Evolutionary conservation across 1,140 invertebrate species (phyloP), one percentile per base, ranked within the genome.

Genomic region (Tribolium madens): DNA sequence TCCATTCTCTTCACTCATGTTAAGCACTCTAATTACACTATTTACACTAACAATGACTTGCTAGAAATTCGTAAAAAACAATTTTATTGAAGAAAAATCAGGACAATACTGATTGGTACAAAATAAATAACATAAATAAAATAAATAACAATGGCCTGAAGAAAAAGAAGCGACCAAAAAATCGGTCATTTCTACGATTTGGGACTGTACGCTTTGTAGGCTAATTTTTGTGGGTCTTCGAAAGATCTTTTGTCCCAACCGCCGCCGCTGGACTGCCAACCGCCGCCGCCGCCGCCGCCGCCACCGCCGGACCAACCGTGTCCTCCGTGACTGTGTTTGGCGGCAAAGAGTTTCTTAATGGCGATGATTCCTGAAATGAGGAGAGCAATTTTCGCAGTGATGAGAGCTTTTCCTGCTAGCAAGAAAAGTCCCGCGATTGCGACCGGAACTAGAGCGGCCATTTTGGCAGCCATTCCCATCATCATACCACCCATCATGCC

Each of bases 401-500:
- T 93, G 10, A 94, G 84, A 1, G 92, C 93, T 84, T 94, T 94
- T 60, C 93, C 93, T 1, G 93, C 92, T 60, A 94, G 81, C 3
- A 94, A 84, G 85, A 93, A 94, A 0, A 94, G 87, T 0, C 91
- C 92, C 36, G 91, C 92, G 81, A 94, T 93, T 0, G 91, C 92
- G 0, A 93, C 84, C 0, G 92, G 92, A 7, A 94, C 88, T 87
- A 93, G 86, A 0, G 91, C 91, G 0, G 90, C 92, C 89, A 93
- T 90, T 84, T 93, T 94, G 87, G 92, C 92, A 0, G 90, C 91
- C 73, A 93, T 89, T 0, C 92, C 92, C 91, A 93, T 93, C 89
- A 93, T 92, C 91, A 94, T 93, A 88, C 93, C 93, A 14, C 91
- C 89, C 91, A 94, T 93, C 92, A 94, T 94, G 77, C 93, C 93